phyloP scores from a whole-genome alignment of 2,113 vertebrate genomes.

The Calyptommatus sinebrachiatus region DNA sequence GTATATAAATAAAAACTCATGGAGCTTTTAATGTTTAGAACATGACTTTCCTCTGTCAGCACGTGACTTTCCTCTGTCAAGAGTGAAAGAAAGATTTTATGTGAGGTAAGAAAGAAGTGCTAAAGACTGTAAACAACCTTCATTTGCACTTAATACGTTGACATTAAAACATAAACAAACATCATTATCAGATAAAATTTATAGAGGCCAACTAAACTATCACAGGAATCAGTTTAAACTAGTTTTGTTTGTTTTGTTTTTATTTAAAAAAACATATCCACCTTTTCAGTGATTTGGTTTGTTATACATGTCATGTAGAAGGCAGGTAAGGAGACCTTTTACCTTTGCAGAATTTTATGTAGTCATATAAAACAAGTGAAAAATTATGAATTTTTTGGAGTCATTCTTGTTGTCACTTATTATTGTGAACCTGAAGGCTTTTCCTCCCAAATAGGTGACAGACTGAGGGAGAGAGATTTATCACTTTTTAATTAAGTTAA shows the following conservation, averaged over 20 bases:
- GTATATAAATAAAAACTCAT: constrained; percentile 36
- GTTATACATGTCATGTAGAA: neutral
- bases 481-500: constrained; percentile 64
- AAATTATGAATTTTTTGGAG: constrained; percentile 31
- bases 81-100: constrained; percentile 2
- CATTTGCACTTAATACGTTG: constrained; percentile 24
- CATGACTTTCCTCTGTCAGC: neutral
- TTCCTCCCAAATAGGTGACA: constrained; percentile 49
- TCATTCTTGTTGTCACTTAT: constrained; percentile 29
- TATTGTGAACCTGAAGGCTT: constrained; percentile 9
- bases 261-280: rapidly evolving
- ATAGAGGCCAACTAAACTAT: neutral
- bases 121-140: constrained; percentile 10
- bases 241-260: neutral
- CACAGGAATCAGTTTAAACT: neutral
- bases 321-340: neutral
- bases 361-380: constrained; percentile 13
- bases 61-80: neutral
- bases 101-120: neutral
- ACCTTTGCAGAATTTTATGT: constrained; percentile 7
- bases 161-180: constrained; percentile 13
- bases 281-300: neutral
- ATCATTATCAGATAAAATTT: constrained; percentile 16
- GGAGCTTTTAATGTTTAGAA: constrained; percentile 23
- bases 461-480: constrained; percentile 54